These are phyloP conservation scores for Melanostoma scalare DNA, from an alignment of 2,888 invertebrate genomes.

Conservation along the genomic window DNA sequence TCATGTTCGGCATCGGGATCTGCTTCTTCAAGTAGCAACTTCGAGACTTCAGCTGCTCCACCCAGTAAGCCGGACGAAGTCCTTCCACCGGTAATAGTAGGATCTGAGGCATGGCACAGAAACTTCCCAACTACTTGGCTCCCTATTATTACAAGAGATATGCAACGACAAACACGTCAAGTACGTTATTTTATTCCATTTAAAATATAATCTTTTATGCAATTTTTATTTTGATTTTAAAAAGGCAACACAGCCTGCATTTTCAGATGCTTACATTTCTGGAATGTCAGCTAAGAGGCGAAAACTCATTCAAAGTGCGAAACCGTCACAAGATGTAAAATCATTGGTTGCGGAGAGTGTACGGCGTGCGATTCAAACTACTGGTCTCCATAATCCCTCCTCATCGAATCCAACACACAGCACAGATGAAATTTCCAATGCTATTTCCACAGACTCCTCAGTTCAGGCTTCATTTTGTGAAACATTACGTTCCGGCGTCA, in stretches of 20 bases:
- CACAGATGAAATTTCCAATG: slow-evolving; percentile 77
- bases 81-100: slow-evolving; percentile 83
- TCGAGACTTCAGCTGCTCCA: slow-evolving; percentile 75
- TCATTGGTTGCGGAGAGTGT: slow-evolving; percentile 80
- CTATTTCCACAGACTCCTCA: slow-evolving; percentile 79
- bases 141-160: slow-evolving; percentile 92
- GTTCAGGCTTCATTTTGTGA: slow-evolving; percentile 81
- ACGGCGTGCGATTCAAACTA: slow-evolving; percentile 78
- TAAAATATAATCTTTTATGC: neutral
- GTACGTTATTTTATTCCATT: slow-evolving; percentile 71
- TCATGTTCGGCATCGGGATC: slow-evolving; percentile 55
- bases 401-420: slow-evolving; percentile 75
- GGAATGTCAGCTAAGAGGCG: slow-evolving; percentile 95
- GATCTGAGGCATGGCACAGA: slow-evolving; percentile 85
- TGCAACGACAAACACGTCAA: slow-evolving; percentile 87
- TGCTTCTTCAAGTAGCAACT: slow-evolving; percentile 48
- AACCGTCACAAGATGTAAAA: slow-evolving; percentile 79
- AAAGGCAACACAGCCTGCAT: slow-evolving; percentile 83
- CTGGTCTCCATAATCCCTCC: slow-evolving; percentile 76
- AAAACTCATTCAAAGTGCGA: slow-evolving; percentile 85
- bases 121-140: slow-evolving; percentile 91
- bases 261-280: slow-evolving; percentile 94
- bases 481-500: slow-evolving; percentile 78
- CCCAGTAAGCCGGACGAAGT: slow-evolving; percentile 77
- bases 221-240: neutral